Evolutionary conservation across 2,113 vertebrate species (phyloP).

Genomic region (Rhinolophus sinicus): DNA sequence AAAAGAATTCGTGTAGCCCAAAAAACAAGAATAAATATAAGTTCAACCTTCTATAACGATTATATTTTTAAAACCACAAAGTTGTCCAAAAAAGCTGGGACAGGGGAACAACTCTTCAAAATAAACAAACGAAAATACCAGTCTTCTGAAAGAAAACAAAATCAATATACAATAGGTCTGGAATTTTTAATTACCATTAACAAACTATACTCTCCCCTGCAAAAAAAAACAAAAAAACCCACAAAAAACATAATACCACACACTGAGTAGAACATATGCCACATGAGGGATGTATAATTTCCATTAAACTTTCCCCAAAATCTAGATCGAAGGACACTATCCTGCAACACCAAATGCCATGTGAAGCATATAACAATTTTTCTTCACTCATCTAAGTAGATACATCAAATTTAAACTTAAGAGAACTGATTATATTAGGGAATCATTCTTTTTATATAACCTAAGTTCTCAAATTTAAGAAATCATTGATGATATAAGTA

Average conservation of each 20-base stretch:
- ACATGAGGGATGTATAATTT: background rate
- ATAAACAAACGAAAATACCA: background rate
- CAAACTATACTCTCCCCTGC: background rate
- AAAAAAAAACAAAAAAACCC: background rate
- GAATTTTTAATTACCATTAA: slow-evolving; percentile 45
- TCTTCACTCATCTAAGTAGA: slow-evolving; percentile 38
- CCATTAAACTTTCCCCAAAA: slow-evolving; percentile 2
- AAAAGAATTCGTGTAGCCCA: background rate
- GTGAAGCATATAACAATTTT: background rate
- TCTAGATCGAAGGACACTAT: background rate
- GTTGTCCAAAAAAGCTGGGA: background rate
- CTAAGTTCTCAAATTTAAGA: slow-evolving; percentile 36
- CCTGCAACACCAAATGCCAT: background rate
- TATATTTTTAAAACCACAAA: slow-evolving; percentile 51
- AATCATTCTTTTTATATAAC: slow-evolving; percentile 45
- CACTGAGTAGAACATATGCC: background rate
- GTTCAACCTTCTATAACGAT: background rate
- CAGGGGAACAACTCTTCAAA: background rate
- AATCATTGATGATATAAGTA: background rate
- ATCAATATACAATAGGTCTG: slow-evolving; percentile 13
- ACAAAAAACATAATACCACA: background rate
- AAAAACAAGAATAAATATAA: slow-evolving; percentile 24
- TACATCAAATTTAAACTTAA: slow-evolving; percentile 33
- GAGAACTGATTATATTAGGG: slow-evolving; percentile 35
- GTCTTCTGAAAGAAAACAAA: slow-evolving; percentile 56